Base-by-base conservation (phyloP, 2,797 vertebrate species). In the Onychomys arenicola region DNA sequence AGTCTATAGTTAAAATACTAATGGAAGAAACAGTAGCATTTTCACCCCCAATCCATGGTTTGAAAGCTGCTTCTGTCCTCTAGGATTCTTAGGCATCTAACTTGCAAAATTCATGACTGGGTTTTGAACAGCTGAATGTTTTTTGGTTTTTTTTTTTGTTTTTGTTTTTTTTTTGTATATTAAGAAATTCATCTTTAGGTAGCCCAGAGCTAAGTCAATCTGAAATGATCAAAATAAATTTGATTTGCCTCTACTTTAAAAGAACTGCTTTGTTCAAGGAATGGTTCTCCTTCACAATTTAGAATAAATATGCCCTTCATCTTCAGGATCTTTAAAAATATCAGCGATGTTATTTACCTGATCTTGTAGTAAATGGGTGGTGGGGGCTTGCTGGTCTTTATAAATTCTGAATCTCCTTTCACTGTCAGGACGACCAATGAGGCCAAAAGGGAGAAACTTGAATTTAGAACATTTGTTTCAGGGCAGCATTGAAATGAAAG, bases 161-260 rank as follows among this genome's bases (percentile, higher is more conserved):
- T n/a, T n/a, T n/a, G n/a, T n/a, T n/a, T n/a, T n/a, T n/a, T n/a
- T n/a, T n/a, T n/a, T 46, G 65, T 85, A 90, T 81, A 75, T 89
- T 78, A 87, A 90, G 84, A 92, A 90, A 95, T 90, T 94, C 40
- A 55, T 91, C 92, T 95, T 94, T 93, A 81, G 80, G 78, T 92
- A 86, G 63, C 57, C 67, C 21, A 80, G 76, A 89, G 52, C 59
- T 90, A 81, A 85, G 81, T 76, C 83, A 90, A 93, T 86, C 71
- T 71, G 52, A 89, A 96, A 57, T 93, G 63, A 86, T 83, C 84
- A 57, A 95, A 61, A 86, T 95, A 87, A 65, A 69, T 87, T 89
- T 93, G 25, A 93, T 89, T 91, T 91, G 19, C 94, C 67, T 83
- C 43, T 4, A 57, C 19, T 32, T 89, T 94, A 92, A 52, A 95